Percentiles rank a stretch among this genome's conserved stretches.
phyloP scores from a whole-genome alignment of 2,888 invertebrate genomes.

The Andrena dorsata region DNA sequence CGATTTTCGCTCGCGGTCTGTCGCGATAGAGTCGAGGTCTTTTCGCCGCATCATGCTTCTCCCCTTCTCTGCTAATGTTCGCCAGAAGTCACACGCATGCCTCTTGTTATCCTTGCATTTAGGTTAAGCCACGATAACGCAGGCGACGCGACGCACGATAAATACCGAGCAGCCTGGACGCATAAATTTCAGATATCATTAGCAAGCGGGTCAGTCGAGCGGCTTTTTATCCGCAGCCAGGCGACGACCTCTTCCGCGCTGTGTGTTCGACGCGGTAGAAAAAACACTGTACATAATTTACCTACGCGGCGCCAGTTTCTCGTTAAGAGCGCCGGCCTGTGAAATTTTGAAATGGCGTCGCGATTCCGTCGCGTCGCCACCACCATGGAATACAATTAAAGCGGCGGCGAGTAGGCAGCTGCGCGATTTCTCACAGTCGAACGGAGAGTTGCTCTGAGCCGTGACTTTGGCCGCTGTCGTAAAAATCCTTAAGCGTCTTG shows the following conservation, averaged over 20 bases:
- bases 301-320: conserved; percentile 30
- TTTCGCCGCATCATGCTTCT: too few species aligned
- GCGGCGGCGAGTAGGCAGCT: not conserved
- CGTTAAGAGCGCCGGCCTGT: conserved; percentile 48
- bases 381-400: conserved; percentile 26
- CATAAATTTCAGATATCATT: conserved; percentile 68
- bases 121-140: conserved; percentile 60
- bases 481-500: not conserved
- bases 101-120: conserved; percentile 52
- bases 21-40: not conserved
- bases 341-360: conserved; percentile 33
- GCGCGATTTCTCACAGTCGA: conserved; percentile 4
- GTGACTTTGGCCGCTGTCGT: not conserved
- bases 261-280: not conserved
- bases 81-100: conserved; percentile 9
- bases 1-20: not conserved
- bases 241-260: not conserved
- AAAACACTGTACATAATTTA: conserved; percentile 20
- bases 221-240: conserved; percentile 23
- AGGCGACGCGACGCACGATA: conserved; percentile 55
- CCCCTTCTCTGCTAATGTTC: not conserved
- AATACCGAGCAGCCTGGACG: conserved; percentile 47
- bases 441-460: not conserved
- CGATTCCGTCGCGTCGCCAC: conserved; percentile 16
- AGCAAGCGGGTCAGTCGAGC: conserved; percentile 53